Evolutionary conservation across 2,113 vertebrate genomes (phyloP).

Genomic region (Myotis yumanensis): DNA sequence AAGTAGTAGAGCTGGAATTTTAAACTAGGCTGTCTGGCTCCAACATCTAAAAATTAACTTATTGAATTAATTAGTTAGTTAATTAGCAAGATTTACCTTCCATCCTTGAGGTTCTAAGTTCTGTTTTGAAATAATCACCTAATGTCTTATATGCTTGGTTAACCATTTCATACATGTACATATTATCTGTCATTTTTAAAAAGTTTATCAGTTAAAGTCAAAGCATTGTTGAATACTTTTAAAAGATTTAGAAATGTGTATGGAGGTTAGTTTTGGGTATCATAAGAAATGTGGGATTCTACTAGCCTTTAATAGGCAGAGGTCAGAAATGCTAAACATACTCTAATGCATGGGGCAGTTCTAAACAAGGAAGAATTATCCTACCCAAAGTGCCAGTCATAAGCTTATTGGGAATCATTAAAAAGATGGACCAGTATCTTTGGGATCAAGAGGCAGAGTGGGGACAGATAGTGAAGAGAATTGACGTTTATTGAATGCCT

Average conservation of each 20-base stretch:
- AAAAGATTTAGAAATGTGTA: neutral
- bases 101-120: neutral
- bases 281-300: neutral
- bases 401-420: neutral
- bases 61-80: neutral
- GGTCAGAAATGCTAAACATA: neutral
- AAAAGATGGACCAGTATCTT: neutral
- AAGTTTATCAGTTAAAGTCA: neutral
- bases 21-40: neutral
- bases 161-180: slow-evolving; percentile 2
- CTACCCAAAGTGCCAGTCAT: neutral
- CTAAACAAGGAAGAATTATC: slow-evolving; percentile 6
- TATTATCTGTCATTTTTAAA: neutral
- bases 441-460: neutral
- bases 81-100: neutral
- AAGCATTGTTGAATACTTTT: slow-evolving; percentile 18
- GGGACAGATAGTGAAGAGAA: neutral
- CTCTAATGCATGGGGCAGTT: neutral
- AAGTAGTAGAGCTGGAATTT: neutral
- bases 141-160: neutral
- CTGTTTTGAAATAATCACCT: slow-evolving; percentile 40
- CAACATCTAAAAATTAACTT: neutral
- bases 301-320: neutral
- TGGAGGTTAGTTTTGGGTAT: neutral
- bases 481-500: neutral